Conservation (phyloP, 2,888 invertebrate genomes). For the Meliscaeva auricollis region DNA sequence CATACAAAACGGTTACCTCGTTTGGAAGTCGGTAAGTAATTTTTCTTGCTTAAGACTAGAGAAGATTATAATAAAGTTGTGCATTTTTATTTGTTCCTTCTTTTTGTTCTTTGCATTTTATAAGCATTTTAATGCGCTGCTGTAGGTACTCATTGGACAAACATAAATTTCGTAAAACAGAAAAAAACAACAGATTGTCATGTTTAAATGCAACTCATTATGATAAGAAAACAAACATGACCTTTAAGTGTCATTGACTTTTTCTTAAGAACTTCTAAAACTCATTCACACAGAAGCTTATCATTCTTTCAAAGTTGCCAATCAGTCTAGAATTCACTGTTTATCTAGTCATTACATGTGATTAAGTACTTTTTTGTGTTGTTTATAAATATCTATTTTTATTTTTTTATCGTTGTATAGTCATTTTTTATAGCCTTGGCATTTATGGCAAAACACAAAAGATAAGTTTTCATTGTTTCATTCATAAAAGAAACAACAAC, state of each 20-base stretch:
- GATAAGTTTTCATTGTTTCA: constrained; percentile 54
- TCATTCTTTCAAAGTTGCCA: constrained; percentile 49
- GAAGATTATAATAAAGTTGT: too few species aligned
- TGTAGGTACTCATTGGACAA: too few species aligned
- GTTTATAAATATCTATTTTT: background rate
- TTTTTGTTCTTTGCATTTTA: too few species aligned
- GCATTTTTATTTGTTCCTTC: too few species aligned
- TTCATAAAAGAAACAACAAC: constrained; percentile 36
- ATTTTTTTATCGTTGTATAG: constrained; percentile 10
- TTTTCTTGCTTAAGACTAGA: too few species aligned
- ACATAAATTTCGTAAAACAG: too few species aligned
- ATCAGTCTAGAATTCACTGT: constrained; percentile 40
- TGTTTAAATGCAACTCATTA: too few species aligned
- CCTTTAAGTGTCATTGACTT: constrained; percentile 25
- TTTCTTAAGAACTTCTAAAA: background rate
- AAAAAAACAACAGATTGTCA: too few species aligned
- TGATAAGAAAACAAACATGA: background rate
- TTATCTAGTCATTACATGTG: constrained; percentile 31
- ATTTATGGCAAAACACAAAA: constrained; percentile 38
- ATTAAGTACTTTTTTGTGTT: constrained; percentile 4
- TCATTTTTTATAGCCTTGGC: constrained; percentile 52
- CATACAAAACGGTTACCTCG: too few species aligned
- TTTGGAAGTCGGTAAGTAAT: too few species aligned
- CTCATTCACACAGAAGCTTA: constrained; percentile 6
- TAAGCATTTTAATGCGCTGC: too few species aligned